These are phyloP conservation scores for Fringilla coelebs DNA, from an alignment of 2,797 vertebrate genomes.

Conservation along the genomic window DNA sequence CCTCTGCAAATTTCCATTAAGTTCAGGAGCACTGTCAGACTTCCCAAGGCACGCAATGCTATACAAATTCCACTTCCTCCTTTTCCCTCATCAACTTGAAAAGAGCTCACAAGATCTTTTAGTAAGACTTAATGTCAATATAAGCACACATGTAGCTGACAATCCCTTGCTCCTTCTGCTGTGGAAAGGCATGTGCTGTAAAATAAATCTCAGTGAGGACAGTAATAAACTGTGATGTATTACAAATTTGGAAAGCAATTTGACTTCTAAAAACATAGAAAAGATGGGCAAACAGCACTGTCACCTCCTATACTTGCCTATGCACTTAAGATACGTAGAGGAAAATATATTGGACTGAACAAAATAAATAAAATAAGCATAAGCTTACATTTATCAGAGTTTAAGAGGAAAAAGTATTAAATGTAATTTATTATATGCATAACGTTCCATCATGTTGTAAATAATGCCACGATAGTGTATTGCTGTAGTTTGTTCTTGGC, in stretches of 20 bases:
- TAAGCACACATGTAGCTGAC: background rate
- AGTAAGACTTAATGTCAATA: background rate
- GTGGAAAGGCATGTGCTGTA: background rate
- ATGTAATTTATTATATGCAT: slow-evolving; percentile 47
- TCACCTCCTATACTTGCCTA: background rate
- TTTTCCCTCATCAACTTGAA: background rate
- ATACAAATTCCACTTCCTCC: background rate
- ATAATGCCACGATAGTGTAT: slow-evolving; percentile 38
- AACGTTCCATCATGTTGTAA: slow-evolving; percentile 39
- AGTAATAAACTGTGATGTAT: background rate
- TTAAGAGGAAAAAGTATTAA: slow-evolving; percentile 48
- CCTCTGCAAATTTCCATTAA: background rate
- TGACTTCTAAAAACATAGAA: background rate
- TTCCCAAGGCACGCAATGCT: background rate
- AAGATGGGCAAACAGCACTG: background rate
- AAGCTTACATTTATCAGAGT: slow-evolving; percentile 10
- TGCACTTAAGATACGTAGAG: background rate
- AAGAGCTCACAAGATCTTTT: background rate
- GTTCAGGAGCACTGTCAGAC: background rate
- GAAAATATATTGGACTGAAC: slow-evolving; percentile 7
- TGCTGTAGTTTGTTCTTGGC: slow-evolving; percentile 45
- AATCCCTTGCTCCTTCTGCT: slow-evolving; percentile 17
- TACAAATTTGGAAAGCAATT: slow-evolving; percentile 5
- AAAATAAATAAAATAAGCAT: background rate
- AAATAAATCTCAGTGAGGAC: background rate